Evolutionary conservation across 1,140 invertebrate species (phyloP).

Genomic region (Leptinotarsa texana): DNA sequence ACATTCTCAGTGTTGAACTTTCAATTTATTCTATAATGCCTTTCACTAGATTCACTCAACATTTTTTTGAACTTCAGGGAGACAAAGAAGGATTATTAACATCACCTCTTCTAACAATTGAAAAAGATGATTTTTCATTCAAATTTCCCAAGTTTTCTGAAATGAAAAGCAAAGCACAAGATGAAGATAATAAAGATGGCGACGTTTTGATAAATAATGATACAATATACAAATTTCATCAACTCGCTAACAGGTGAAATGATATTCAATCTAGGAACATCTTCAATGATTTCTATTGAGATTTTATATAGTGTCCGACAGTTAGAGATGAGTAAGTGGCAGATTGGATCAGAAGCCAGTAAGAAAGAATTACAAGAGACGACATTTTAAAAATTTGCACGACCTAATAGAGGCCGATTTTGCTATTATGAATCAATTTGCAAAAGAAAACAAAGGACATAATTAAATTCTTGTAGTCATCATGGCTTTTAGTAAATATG

Average conservation of each 20-base stretch:
- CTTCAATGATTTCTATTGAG: background rate
- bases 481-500: no score
- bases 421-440: no score
- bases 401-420: no score
- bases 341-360: no score
- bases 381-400: no score
- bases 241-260: background rate
- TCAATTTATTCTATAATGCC: background rate
- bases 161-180: background rate
- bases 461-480: no score
- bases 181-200: background rate
- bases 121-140: background rate
- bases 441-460: no score
- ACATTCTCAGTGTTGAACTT: background rate
- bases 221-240: background rate
- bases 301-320: background rate
- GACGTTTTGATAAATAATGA: background rate
- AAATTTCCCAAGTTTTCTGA: background rate
- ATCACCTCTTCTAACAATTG: background rate
- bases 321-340: background rate
- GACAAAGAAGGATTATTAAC: background rate
- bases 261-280: background rate
- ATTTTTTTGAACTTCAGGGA: background rate
- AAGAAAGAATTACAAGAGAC: no score
- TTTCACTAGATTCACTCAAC: background rate